Evolutionary conservation across 2,888 invertebrate genomes (phyloP).

Genomic region (Volucella zonaria): DNA sequence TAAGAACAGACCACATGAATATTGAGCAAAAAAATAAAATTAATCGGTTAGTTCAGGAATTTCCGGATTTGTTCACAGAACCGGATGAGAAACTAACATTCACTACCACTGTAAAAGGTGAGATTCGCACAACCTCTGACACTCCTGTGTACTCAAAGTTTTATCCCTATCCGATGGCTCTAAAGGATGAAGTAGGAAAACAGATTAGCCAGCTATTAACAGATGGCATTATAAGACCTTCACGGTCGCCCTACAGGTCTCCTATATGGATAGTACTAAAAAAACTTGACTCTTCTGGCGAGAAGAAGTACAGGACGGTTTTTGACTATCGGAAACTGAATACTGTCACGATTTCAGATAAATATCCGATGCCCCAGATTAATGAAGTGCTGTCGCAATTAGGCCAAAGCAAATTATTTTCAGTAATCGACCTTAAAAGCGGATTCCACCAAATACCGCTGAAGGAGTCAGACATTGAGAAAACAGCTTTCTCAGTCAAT

Average conservation of each 20-base stretch:
- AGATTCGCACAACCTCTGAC: constrained; percentile 21
- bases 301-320: constrained; percentile 28
- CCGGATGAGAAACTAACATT: not conserved
- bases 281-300: constrained; percentile 18
- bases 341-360: constrained; percentile 28
- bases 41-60: constrained; percentile 6
- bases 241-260: constrained; percentile 53
- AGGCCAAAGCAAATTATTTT: constrained; percentile 9
- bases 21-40: not conserved
- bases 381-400: constrained; percentile 15
- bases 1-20: constrained; percentile 4
- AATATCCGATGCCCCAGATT: constrained; percentile 51
- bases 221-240: constrained; percentile 57
- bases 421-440: constrained; percentile 34
- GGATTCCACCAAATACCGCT: constrained; percentile 63
- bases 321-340: constrained; percentile 41
- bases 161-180: constrained; percentile 47
- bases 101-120: too few species aligned
- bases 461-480: constrained; percentile 43
- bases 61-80: constrained; percentile 12
- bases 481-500: constrained; percentile 64
- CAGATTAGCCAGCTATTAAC: constrained; percentile 37
- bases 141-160: constrained; percentile 50
- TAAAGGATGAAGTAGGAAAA: constrained; percentile 53
- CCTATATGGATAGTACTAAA: constrained; percentile 57